Percentiles rank a stretch among this genome's conserved stretches.
These are phyloP conservation scores for Tetranychus truncatus DNA, from an alignment of 2,888 invertebrate genomes.

Conservation along the genomic window DNA sequence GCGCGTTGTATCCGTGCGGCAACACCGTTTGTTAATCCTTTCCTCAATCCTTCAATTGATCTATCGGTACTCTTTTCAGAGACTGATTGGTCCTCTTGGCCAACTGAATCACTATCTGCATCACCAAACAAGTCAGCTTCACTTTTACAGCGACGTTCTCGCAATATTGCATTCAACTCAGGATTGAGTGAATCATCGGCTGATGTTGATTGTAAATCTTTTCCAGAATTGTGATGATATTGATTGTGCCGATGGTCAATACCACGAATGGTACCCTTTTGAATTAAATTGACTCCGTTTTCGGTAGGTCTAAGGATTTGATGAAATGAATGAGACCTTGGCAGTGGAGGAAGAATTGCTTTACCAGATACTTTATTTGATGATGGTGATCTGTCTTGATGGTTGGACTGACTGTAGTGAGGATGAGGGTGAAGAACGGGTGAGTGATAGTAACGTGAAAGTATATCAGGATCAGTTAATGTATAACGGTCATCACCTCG, in stretches of 20 bases:
- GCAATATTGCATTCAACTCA: constrained; percentile 18
- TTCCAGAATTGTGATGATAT: too few relatives aligned
- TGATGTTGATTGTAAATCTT: not conserved
- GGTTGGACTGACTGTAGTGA: not conserved
- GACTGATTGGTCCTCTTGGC: not conserved
- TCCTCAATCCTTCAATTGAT: not conserved
- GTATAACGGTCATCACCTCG: constrained; percentile 7
- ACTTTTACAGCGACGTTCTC: constrained; percentile 18
- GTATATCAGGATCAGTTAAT: not conserved
- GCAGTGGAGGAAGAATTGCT: constrained; percentile 18
- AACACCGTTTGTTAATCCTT: constrained; percentile 16
- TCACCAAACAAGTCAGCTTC: constrained; percentile 15
- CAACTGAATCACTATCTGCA: not conserved
- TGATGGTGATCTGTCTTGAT: not conserved
- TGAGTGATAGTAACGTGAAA: not conserved
- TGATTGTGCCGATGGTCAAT: not conserved
- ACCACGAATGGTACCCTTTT: constrained; percentile 21
- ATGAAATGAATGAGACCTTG: constrained; percentile 21
- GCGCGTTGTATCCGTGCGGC: constrained; percentile 15
- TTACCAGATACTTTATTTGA: not conserved
- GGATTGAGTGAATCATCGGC: constrained; percentile 7
- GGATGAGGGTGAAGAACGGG: not conserved
- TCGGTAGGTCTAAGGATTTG: constrained; percentile 20
- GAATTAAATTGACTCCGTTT: constrained; percentile 18
- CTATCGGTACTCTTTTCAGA: not conserved